Percentiles rank a stretch among this genome's conserved stretches.
Conservation (phyloP, 2,888 invertebrate genomes). For the Muscina levida region DNA sequence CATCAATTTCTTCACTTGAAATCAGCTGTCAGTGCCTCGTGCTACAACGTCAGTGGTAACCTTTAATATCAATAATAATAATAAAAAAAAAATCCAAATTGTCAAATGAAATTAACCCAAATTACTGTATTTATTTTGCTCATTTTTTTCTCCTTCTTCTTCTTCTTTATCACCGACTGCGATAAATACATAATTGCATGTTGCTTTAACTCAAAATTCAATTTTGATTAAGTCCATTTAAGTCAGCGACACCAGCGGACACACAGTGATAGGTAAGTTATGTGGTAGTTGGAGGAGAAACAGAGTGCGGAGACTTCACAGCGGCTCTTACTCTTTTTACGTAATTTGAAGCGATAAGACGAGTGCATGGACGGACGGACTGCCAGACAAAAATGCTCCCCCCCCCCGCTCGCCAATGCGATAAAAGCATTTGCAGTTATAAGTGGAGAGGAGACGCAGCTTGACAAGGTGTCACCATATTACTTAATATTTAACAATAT, state of each 20-base stretch:
- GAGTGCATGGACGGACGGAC: neutral
- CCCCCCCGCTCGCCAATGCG: too few species aligned
- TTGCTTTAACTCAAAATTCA: neutral
- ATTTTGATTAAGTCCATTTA: constrained; percentile 2
- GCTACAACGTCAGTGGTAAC: neutral
- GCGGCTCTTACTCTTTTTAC: neutral
- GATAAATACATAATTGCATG: constrained; percentile 12
- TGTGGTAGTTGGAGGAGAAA: too few species aligned
- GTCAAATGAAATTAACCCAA: constrained; percentile 22
- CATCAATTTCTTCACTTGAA: too few species aligned
- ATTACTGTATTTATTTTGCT: neutral
- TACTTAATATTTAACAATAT: constrained; percentile 21
- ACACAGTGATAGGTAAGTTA: too few species aligned
- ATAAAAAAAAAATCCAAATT: neutral
- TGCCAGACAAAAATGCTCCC: neutral
- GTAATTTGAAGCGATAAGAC: constrained; percentile 16
- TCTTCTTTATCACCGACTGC: too few species aligned
- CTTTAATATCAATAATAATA: neutral
- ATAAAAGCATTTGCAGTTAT: too few species aligned
- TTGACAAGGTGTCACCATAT: neutral
- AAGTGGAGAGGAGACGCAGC: neutral
- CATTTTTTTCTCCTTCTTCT: too few species aligned
- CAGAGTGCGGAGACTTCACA: too few species aligned
- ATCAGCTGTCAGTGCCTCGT: too few species aligned
- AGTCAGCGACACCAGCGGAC: neutral